A percentile compares a stretch with the other conserved stretches of the same genome.
Conservation (phyloP, 2,888 invertebrate genomes). For the Eueremaeus valkanovi region DNA sequence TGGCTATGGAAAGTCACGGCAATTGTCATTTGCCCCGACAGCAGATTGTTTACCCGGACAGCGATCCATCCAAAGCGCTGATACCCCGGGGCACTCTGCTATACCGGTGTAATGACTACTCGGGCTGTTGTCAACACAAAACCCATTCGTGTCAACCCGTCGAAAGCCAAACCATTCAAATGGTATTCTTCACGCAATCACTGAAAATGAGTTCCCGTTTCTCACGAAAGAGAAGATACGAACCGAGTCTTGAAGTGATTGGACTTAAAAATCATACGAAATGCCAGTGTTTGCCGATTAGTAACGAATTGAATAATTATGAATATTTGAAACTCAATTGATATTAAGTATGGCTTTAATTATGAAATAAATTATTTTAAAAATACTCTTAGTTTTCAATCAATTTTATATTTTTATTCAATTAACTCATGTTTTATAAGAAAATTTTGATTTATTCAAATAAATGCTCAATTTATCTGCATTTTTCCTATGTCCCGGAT, state of each 20-base stretch:
- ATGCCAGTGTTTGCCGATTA: conserved; percentile 19
- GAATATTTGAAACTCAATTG: too few relatives aligned
- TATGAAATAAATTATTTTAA: too few relatives aligned
- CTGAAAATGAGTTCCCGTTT: background rate
- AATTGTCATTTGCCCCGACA: background rate
- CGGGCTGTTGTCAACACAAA: background rate
- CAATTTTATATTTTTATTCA: too few relatives aligned
- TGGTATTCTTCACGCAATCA: conserved; percentile 6
- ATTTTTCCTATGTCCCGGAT: too few relatives aligned
- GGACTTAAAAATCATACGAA: background rate
- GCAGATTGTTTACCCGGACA: background rate
- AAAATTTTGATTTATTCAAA: too few relatives aligned
- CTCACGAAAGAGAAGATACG: background rate
- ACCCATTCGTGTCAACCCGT: background rate
- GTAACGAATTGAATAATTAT: too few relatives aligned
- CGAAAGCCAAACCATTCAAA: background rate
- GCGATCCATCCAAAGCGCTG: background rate
- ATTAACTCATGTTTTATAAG: too few relatives aligned
- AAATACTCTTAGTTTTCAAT: too few relatives aligned
- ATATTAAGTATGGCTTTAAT: too few relatives aligned
- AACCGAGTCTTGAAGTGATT: background rate
- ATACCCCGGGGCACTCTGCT: background rate
- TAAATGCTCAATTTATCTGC: too few relatives aligned
- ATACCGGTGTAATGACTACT: background rate
- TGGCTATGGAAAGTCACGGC: background rate